A percentile compares a stretch with the other conserved stretches of the same genome.
These are phyloP conservation scores for Xestia rhomboidea DNA, from an alignment of 2,888 invertebrate genomes.

Conservation along the genomic window DNA sequence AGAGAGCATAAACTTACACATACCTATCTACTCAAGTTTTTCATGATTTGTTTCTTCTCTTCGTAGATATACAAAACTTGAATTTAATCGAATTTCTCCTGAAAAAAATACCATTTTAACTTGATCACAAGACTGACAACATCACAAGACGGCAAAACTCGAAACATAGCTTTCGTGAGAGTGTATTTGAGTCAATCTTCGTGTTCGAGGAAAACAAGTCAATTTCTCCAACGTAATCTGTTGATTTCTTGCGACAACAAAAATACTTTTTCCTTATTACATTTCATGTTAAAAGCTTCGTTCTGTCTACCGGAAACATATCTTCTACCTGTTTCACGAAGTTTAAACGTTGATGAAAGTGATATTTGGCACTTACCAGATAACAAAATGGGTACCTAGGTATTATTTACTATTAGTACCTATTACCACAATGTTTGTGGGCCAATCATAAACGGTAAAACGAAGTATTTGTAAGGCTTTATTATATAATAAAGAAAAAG, in stretches of 20 bases:
- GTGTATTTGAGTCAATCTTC: constrained; percentile 13
- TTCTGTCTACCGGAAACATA: neutral
- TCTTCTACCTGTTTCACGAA: neutral
- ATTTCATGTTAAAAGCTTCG: neutral
- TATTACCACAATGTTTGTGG: neutral
- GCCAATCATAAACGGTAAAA: neutral
- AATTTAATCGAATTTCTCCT: neutral
- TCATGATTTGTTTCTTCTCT: neutral
- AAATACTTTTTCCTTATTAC: constrained; percentile 31
- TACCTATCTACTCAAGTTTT: neutral
- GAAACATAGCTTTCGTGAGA: neutral
- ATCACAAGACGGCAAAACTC: constrained; percentile 1
- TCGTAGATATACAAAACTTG: neutral
- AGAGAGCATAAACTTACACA: neutral
- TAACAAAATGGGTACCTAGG: neutral
- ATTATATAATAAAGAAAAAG: neutral
- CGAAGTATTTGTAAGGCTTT: neutral
- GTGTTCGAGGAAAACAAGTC: constrained; percentile 37
- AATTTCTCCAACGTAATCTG: constrained; percentile 24
- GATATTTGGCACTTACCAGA: neutral
- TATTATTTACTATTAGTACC: neutral
- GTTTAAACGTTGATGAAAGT: neutral
- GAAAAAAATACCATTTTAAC: constrained; percentile 1
- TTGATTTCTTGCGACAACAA: constrained; percentile 31
- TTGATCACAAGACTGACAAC: neutral